phyloP scores from a whole-genome alignment of 2,888 invertebrate species.

The Cephus nigrinus region DNA sequence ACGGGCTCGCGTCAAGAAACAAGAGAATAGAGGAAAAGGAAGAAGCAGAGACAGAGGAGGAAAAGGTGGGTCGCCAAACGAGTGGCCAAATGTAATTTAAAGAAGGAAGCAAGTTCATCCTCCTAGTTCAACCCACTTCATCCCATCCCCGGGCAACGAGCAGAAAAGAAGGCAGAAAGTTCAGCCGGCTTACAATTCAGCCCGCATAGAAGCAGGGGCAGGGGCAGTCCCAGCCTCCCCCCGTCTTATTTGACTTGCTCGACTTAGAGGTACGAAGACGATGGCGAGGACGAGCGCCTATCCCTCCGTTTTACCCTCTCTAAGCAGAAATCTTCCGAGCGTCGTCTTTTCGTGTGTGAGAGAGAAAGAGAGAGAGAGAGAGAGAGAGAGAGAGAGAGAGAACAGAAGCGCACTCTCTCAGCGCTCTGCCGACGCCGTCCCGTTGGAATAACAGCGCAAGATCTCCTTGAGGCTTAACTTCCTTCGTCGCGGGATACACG shows the following conservation, averaged over 20 bases:
- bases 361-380: conserved; percentile 1
- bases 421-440: too few relatives aligned
- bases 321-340: too few relatives aligned
- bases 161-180: conserved; percentile 56
- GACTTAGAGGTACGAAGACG: conserved; percentile 27
- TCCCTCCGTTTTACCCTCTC: too few relatives aligned
- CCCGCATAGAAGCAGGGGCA: conserved; percentile 46
- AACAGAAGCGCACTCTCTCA: neutral
- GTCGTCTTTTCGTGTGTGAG: neutral
- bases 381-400: conserved; percentile 1
- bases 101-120: conserved; percentile 55
- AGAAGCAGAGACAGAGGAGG: conserved; percentile 11
- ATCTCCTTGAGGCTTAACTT: too few relatives aligned
- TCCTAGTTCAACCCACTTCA: conserved; percentile 32
- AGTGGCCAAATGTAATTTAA: conserved; percentile 64
- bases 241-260: conserved; percentile 40
- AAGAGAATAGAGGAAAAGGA: conserved; percentile 2
- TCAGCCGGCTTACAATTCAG: conserved; percentile 58
- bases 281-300: too few relatives aligned
- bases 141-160: conserved; percentile 43
- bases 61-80: conserved; percentile 45
- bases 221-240: neutral
- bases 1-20: conserved; percentile 1
- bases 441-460: too few relatives aligned
- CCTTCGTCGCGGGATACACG: too few relatives aligned